These are phyloP conservation scores for Acanthosepion pharaonis DNA, from an alignment of 2,888 invertebrate genomes.

Conservation along the genomic window DNA sequence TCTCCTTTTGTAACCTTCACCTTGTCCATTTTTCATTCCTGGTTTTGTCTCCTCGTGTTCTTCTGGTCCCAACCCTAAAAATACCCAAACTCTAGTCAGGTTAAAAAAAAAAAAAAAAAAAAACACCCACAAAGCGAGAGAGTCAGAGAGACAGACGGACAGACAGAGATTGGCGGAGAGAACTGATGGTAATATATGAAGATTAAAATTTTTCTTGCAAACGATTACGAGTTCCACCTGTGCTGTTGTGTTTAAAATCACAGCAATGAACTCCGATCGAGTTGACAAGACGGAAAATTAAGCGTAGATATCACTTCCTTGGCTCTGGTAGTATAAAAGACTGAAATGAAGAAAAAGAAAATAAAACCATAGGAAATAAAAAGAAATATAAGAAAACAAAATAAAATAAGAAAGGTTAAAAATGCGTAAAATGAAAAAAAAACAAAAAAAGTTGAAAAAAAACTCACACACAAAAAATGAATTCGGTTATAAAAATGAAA, in stretches of 20 bases:
- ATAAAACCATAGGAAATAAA: background rate
- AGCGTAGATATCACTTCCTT: constrained; percentile 33
- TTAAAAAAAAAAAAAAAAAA: background rate
- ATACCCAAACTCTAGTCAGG: background rate
- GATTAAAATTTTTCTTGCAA: background rate
- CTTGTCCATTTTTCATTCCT: background rate
- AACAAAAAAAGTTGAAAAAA: background rate
- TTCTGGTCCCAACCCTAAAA: background rate
- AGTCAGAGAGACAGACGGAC: background rate
- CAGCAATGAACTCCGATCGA: background rate
- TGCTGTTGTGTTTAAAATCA: constrained; percentile 33
- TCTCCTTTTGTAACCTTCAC: background rate
- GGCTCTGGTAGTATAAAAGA: background rate
- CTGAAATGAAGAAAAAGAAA: background rate
- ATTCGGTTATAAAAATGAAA: background rate
- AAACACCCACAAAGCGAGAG: background rate
- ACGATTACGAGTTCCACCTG: constrained; percentile 15
- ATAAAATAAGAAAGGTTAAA: background rate
- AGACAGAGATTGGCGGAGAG: background rate
- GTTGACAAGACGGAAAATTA: constrained; percentile 1
- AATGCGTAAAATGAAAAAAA: background rate
- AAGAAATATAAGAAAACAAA: background rate
- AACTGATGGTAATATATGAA: background rate
- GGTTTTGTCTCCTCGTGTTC: background rate
- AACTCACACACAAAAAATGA: background rate